These are phyloP conservation scores for Meteorus cinctellus DNA, from an alignment of 2,888 invertebrate genomes.

Conservation along the genomic window DNA sequence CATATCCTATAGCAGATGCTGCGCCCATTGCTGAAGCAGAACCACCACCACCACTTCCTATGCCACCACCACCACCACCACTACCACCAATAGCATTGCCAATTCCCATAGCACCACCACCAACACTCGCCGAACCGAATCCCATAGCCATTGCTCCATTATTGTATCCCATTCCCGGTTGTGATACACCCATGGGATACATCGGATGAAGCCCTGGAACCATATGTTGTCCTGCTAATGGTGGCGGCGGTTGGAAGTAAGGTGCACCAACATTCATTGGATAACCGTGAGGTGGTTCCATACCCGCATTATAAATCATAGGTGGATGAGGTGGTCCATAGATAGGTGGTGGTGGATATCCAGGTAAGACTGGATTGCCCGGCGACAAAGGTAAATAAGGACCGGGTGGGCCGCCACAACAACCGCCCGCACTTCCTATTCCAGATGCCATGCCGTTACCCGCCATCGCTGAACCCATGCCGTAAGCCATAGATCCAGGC, in stretches of 20 bases:
- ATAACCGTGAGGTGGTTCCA: background rate
- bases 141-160: background rate
- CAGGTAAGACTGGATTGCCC: background rate
- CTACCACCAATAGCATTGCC: background rate
- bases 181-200: background rate
- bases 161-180: background rate
- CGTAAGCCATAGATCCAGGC: slow-evolving; percentile 2
- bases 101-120: background rate
- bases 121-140: background rate
- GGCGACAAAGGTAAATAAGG: background rate
- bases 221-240: background rate
- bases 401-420: background rate
- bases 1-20: slow-evolving; percentile 13
- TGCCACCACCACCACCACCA: background rate
- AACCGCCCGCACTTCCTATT: background rate
- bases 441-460: background rate
- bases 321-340: background rate
- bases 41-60: background rate
- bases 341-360: background rate
- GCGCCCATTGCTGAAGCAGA: background rate
- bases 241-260: background rate
- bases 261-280: background rate
- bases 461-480: slow-evolving; percentile 22
- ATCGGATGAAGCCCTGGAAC: background rate
- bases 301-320: background rate